phyloP scores from a whole-genome alignment of 2,888 invertebrate genomes.

The Agonopterix heracliana region DNA sequence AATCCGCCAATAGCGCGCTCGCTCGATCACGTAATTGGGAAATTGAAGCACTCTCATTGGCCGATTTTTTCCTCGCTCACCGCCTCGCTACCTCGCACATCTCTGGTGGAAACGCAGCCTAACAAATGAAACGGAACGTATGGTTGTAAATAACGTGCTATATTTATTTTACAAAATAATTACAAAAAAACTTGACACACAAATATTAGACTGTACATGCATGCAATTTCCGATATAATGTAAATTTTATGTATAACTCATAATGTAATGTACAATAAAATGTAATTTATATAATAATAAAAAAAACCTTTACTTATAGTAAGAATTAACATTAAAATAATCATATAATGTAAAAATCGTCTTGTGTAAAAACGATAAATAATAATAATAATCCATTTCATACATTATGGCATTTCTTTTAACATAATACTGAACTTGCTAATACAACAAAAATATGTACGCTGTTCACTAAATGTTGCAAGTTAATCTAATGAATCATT shows the following conservation, averaged over 20 bases:
- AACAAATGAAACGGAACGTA: neutral
- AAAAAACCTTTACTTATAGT: constrained; percentile 50
- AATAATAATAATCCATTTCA: constrained; percentile 57
- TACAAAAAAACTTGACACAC: constrained; percentile 72
- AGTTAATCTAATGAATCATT: neutral
- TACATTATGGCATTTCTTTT: constrained; percentile 68
- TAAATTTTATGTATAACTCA: constrained; percentile 32
- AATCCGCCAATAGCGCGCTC: no score
- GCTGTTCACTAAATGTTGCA: constrained; percentile 32
- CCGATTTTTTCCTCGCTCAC: no score
- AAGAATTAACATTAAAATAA: constrained; percentile 46
- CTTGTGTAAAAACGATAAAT: constrained; percentile 27
- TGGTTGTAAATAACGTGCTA: constrained; percentile 74
- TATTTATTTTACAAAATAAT: constrained; percentile 76
- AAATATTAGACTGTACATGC: constrained; percentile 68
- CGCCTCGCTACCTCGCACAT: no score
- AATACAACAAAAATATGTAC: constrained; percentile 71
- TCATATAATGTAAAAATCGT: constrained; percentile 30
- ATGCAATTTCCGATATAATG: constrained; percentile 59
- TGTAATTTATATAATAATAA: constrained; percentile 36
- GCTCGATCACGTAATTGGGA: no score
- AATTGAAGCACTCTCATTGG: no score
- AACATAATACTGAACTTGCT: constrained; percentile 73
- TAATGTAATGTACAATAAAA: constrained; percentile 60
- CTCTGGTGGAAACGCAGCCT: no score